Evolutionary conservation across 2,888 invertebrate genomes (phyloP), one percentile per base, ranked within the genome.

Genomic region (Yponomeuta plumbellus): DNA sequence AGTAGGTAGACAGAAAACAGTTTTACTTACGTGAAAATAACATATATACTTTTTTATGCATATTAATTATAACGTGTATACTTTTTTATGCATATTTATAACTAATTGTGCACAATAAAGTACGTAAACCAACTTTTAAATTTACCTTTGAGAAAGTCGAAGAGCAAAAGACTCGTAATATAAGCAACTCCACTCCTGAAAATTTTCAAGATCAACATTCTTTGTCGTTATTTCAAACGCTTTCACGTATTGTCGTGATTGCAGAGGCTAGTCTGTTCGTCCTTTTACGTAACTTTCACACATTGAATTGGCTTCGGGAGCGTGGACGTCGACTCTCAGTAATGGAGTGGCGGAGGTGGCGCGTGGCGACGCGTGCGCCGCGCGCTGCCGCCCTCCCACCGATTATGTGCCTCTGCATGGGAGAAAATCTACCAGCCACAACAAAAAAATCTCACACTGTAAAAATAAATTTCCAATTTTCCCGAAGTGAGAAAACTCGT

Each of bases 301-400:
- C 44, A 52, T 52, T 17, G 44, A 1, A 52, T 52, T 52, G 44
- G 59, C 59, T 22, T 59, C 59, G 11, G 23, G 59, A 59, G 11
- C 59, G 23, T 21, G 22, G 59, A 26, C 20, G 22, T 44, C 40
- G 40, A 63, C 44, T 63, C 63, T 63, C 40, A 13, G 63, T 63
- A 88, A 88, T 87, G 85, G 87, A 87, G 87, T 86, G 90, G 72
- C 78, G 73, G 76, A 70, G 68, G 70, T 70, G 73, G 66, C 78
- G 75, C 76, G 76, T 75, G 74, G 64, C 72, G 70, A 77, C 70
- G 67, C 72, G 69, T 68, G 69, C 67, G 73, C 74, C 74, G 75
- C 75, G 75, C 71, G 72, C 72, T 71, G 74, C 70, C 66, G 74
- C 85, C 86, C 88, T 87, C 88, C 88, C 89, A 85, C 84, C 88